Evolutionary conservation across 2,888 invertebrate genomes (phyloP), one percentile per base, ranked within the genome.

Genomic region (Melipona bicolor): DNA sequence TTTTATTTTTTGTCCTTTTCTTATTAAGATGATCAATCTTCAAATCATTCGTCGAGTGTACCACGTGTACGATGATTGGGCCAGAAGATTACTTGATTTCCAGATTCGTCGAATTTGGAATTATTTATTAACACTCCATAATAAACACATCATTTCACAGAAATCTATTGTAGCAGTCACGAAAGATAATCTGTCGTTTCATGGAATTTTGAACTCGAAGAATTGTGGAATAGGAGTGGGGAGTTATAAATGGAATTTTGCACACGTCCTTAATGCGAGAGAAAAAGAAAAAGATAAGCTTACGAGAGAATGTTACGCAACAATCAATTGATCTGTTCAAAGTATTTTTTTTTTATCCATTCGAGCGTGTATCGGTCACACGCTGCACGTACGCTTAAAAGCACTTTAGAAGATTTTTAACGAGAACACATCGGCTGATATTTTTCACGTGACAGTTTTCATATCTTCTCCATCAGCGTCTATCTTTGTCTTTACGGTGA

Each of bases 401-500:
- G 36, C 71, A 24, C 13, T 65, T 24, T 13, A 21, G n/a, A 21
- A 54, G n/a, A 50, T 27, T 27, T 27, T 15, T 32, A 4, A 21
- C 36, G 27, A 54, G 36, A 19, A 43, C 43, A 3, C 1, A 9
- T 13, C 5, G 17, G 6, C 3, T 2, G 54, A 75, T 67, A 75
- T 17, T 27, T 9, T 4, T 3, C 54, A 21, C 56, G 17, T 27
- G 67, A 74, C 36, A 36, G 11, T 11, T 9, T 21, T 1, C 4
- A 1, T 75, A 67, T 75, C 67, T 67, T 27, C 11, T 9, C 54
- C 54, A 65, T 74, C 74, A 17, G 15, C 13, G 21, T 61, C n/a
- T 27, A 27, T 27, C 27, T 27, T 27, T 27, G 1, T 27, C 4
- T 59, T 56, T 71, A 59, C 43, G 19, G 24, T 5, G 9, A n/a